Evolutionary conservation across 1,140 invertebrate species (phyloP), one percentile per base, ranked within the genome.

Genomic region (Notospermus geniculatus): DNA sequence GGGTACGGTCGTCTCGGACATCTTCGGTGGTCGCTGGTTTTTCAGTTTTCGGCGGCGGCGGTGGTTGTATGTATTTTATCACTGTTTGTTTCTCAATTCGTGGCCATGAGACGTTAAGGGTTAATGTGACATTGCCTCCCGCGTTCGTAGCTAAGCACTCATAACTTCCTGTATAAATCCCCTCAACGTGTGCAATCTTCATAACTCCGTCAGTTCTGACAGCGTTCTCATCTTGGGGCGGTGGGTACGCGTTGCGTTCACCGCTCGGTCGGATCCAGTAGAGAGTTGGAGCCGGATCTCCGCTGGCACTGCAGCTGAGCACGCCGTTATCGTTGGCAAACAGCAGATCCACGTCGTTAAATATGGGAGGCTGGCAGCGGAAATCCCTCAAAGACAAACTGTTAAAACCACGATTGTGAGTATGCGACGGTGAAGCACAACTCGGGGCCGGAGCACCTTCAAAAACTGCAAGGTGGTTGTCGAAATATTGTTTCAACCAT

Each of bases 91-190:
- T 50, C 46, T 50, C 46, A 5, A 50, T 50, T 50, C 25, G 4
- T n/a, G 79, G 79, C 76, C 76, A 79, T 13, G 70, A 69, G 25
- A 79, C 74, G 61, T 78, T 77, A 11, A 80, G 60, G 1, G 74
- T 74, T 30, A 80, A 72, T 9, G 77, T 80, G 4, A 79, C 76
- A 57, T 80, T 79, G 11, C 79, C 79, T 0, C 76, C 79, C 0
- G 75, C 74, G 61, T 80, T 80, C 60, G 71, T 75, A 15, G 79
- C 79, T 25, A 80, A 63, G 60, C 79, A 80, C 58, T 71, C 69
- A 62, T 78, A 80, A 54, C 62, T 67, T 11, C 70, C 70, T 29
- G 71, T 76, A 32, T 64, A 62, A 11, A 62, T 64, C 2, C 68
- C 61, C 54, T 69, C 53, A 27, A 1, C 53, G 7, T 28, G 52